A percentile compares a stretch with the other conserved stretches of the same genome.
Conservation (phyloP, 2,797 vertebrate genomes). For the Argentina silus region DNA sequence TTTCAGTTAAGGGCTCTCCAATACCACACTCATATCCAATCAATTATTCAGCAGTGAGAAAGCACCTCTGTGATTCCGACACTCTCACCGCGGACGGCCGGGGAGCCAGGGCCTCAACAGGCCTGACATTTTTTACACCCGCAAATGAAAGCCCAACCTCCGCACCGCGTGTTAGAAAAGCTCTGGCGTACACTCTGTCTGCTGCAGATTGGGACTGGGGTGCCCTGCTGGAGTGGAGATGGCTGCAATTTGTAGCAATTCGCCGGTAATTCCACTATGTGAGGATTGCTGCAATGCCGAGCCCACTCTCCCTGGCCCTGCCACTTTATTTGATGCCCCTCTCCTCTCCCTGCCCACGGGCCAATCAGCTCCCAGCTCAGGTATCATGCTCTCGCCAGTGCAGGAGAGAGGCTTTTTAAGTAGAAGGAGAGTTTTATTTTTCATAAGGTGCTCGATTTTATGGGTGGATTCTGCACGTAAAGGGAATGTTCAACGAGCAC, state of each 20-base stretch:
- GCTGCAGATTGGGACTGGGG: slow-evolving; percentile 53
- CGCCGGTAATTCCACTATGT: slow-evolving; percentile 70
- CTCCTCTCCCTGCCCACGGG: not conserved
- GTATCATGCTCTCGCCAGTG: not conserved
- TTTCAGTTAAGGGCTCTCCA: slow-evolving; percentile 74
- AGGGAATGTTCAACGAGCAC: slow-evolving; percentile 47
- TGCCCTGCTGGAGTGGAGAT: slow-evolving; percentile 64
- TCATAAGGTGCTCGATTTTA: slow-evolving; percentile 43
- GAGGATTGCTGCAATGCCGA: slow-evolving; percentile 59
- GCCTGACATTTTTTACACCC: not conserved
- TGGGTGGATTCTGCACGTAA: slow-evolving; percentile 48
- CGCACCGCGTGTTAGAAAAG: slow-evolving; percentile 18
- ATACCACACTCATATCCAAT: slow-evolving; percentile 71
- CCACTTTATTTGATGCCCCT: slow-evolving; percentile 52
- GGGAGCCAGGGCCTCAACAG: not conserved
- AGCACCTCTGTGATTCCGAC: slow-evolving; percentile 61
- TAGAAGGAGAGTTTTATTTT: slow-evolving; percentile 36
- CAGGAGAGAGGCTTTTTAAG: slow-evolving; percentile 29
- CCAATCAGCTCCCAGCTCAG: not conserved
- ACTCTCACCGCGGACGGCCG: slow-evolving; percentile 28
- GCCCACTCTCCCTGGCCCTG: slow-evolving; percentile 53
- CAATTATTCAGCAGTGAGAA: slow-evolving; percentile 73
- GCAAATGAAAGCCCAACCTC: slow-evolving; percentile 34
- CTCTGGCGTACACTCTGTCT: slow-evolving; percentile 53
- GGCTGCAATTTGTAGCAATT: slow-evolving; percentile 74